phyloP scores from a whole-genome alignment of 2,797 vertebrate genomes.

The Lagorchestes hirsutus region DNA sequence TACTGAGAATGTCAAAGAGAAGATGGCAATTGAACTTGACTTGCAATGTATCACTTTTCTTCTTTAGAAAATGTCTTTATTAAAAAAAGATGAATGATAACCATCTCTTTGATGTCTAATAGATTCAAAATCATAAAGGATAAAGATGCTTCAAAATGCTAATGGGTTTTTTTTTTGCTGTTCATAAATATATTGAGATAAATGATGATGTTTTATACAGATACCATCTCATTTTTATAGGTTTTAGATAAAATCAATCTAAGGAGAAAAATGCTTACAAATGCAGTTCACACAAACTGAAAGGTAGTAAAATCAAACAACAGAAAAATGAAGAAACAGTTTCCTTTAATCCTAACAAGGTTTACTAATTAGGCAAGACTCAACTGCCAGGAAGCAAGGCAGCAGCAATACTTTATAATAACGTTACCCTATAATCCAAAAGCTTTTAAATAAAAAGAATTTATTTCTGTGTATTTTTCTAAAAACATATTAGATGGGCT shows the following conservation, averaged over 20 bases:
- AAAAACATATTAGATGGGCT: background rate
- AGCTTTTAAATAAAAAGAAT: constrained; percentile 37
- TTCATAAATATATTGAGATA: background rate
- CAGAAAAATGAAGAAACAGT: constrained; percentile 21
- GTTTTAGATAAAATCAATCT: background rate
- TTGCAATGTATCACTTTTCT: background rate
- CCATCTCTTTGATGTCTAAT: background rate
- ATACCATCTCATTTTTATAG: background rate
- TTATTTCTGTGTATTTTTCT: constrained; percentile 60
- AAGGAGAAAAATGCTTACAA: background rate
- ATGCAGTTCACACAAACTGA: constrained; percentile 24
- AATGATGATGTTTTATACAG: background rate
- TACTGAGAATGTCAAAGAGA: background rate
- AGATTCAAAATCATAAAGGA: background rate
- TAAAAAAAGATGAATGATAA: background rate
- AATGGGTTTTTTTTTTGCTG: background rate
- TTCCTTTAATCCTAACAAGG: background rate
- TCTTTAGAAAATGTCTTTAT: background rate
- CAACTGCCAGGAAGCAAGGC: constrained; percentile 50
- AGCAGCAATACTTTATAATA: constrained; percentile 43
- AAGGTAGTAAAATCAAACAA: constrained; percentile 20
- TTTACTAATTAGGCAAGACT: constrained; percentile 37
- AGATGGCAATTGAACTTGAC: background rate
- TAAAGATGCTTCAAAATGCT: background rate
- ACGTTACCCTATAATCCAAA: background rate